These are phyloP conservation scores for Drosophila sp. DNA, from an alignment of 1,140 invertebrate species.

Conservation along the genomic window DNA sequence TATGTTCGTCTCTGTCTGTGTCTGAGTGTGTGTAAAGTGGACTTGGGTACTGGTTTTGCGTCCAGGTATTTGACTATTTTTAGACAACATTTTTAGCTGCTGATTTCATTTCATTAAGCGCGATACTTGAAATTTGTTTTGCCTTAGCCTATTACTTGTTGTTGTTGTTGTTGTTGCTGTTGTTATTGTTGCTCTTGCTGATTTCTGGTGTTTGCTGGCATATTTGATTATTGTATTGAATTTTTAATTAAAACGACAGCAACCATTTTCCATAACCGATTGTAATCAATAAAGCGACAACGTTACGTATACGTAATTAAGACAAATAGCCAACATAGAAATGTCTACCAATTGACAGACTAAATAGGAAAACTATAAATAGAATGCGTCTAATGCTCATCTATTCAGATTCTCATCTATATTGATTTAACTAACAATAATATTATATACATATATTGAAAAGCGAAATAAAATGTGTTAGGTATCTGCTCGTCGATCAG, in stretches of 20 bases:
- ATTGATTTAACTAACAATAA: too few species aligned
- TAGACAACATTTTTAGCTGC: conserved; percentile 78
- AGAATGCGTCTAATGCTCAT: neutral
- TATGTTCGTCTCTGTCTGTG: conserved; percentile 13
- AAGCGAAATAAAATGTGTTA: neutral
- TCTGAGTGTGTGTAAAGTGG: conserved; percentile 33
- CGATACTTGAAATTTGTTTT: conserved; percentile 46
- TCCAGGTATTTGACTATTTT: conserved; percentile 65
- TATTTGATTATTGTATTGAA: conserved; percentile 31
- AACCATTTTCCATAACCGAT: conserved; percentile 5
- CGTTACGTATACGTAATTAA: conserved; percentile 27
- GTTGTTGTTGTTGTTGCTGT: conserved; percentile 6
- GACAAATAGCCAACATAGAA: neutral
- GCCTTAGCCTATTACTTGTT: conserved; percentile 7
- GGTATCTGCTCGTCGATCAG: conserved; percentile 1
- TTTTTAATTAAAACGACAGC: conserved; percentile 44
- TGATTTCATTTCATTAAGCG: conserved; percentile 70
- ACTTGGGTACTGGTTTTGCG: conserved; percentile 40
- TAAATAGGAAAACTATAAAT: neutral
- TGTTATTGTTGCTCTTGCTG: conserved; percentile 9
- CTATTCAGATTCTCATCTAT: too few species aligned
- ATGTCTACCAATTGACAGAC: neutral
- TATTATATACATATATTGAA: too few species aligned
- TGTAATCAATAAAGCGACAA: conserved; percentile 23
- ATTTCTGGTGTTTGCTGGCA: conserved; percentile 20